Percentiles rank a stretch among this genome's conserved stretches.
phyloP scores from a whole-genome alignment of 2,888 invertebrate genomes.

The Phyllotreta striolata region DNA sequence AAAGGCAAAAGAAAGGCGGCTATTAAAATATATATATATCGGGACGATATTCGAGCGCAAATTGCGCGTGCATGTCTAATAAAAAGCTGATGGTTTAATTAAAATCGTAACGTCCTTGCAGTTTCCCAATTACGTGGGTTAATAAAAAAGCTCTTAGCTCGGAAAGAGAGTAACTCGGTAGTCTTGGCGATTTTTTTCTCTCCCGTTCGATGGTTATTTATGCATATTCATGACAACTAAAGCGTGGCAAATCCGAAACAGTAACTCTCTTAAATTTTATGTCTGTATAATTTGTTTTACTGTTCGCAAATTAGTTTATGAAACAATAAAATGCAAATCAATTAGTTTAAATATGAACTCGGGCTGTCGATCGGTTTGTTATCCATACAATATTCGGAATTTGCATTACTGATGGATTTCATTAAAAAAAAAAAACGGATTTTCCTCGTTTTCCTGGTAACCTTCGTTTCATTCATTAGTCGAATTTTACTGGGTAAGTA shows the following conservation, averaged over 20 bases:
- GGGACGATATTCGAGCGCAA: too few relatives aligned
- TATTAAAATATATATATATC: background rate
- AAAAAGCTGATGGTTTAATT: too few relatives aligned
- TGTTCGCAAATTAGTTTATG: conserved; percentile 44
- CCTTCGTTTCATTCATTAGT: too few relatives aligned
- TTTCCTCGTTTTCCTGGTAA: background rate
- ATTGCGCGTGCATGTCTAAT: too few relatives aligned
- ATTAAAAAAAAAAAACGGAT: background rate
- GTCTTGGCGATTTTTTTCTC: too few relatives aligned
- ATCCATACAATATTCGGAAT: background rate
- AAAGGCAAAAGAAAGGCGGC: conserved; percentile 46
- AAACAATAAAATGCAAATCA: conserved; percentile 43
- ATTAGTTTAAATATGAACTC: conserved; percentile 43
- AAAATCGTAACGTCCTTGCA: too few relatives aligned
- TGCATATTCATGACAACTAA: background rate
- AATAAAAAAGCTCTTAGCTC: background rate
- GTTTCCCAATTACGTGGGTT: too few relatives aligned
- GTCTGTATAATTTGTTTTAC: conserved; percentile 47
- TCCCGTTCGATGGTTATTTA: too few relatives aligned
- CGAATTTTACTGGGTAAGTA: too few relatives aligned
- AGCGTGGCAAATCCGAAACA: conserved; percentile 7
- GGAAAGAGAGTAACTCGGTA: background rate
- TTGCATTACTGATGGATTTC: too few relatives aligned
- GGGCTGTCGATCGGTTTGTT: conserved; percentile 24
- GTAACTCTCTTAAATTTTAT: conserved; percentile 35